These are phyloP conservation scores for Boleophthalmus pectinirostris DNA, from an alignment of 2,113 vertebrate genomes.

Conservation along the genomic window DNA sequence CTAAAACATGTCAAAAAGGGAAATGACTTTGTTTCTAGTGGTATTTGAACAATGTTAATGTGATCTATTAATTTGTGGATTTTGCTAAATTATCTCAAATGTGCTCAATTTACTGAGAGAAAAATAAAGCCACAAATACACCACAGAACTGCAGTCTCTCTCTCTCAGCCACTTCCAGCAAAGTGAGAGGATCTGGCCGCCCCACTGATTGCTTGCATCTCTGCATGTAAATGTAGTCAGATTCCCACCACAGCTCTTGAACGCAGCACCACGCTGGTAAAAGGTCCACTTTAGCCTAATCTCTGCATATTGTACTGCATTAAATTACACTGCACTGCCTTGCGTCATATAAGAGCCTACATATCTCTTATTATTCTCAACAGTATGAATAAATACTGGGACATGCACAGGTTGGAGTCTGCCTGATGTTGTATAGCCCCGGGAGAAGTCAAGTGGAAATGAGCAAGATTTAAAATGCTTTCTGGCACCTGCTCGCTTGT, in stretches of 20 bases:
- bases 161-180: slow-evolving; percentile 9
- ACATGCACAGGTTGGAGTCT: slow-evolving; percentile 14
- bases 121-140: neutral
- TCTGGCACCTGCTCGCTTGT: slow-evolving; percentile 33
- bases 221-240: slow-evolving; percentile 17
- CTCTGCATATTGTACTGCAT: slow-evolving; percentile 11
- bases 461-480: slow-evolving; percentile 30
- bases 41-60: neutral
- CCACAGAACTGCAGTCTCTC: slow-evolving; percentile 7
- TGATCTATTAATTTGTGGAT: neutral
- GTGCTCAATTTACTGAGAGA: neutral
- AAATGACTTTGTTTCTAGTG: neutral
- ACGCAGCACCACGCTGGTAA: neutral
- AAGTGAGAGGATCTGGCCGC: slow-evolving; percentile 18
- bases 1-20: neutral
- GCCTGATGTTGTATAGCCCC: slow-evolving; percentile 20
- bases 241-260: neutral
- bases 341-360: slow-evolving; percentile 1
- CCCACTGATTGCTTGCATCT: slow-evolving; percentile 2
- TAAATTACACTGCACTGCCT: neutral
- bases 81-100: neutral
- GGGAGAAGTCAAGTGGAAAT: slow-evolving; percentile 36
- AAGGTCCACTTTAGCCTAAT: neutral
- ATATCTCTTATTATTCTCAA: neutral
- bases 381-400: slow-evolving; percentile 30